Base-by-base conservation (phyloP, 2,797 vertebrate species). In the Enteromius argenteus region DNA sequence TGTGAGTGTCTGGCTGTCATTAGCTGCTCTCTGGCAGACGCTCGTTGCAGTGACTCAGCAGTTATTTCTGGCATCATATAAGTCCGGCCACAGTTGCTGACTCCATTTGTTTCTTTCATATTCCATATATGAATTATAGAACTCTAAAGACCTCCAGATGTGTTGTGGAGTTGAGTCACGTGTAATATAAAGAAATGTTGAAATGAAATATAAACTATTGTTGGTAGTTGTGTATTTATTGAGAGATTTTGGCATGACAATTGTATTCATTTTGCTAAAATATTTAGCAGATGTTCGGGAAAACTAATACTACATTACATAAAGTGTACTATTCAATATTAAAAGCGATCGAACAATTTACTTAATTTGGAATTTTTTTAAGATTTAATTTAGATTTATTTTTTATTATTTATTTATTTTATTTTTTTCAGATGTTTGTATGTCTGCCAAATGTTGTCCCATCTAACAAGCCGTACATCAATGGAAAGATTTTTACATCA, bases 1-100 rank as follows among this genome's bases (percentile, higher is more conserved):
- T 32, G 68, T 72, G 39, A 72, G 39, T 23, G 68, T 81, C 68
- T 71, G 67, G 51, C 51, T 17, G 4, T 71, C 66, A 30, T 80
- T 69, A 68, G 66, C 32, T 42, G n/a, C 32, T 69, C 32, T 53
- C 42, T 78, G 23, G 37, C 75, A 62, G 56, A 32, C 60, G 0
- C 44, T 49, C 14, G 0, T 30, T 49, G 39, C 68, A 46, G 80
- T 81, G 80, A 72, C 39, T 81, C 39, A 32, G 79, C 67, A 44
- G 32, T 71, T 58, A 80, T 69, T 58, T 80, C 17, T 53, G 23
- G n/a, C 51, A 5, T 71, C 66, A 71, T 69, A 7, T 8, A 69
- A 42, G 32, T 80, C 9, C 15, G 56, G 64, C 49, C 35, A 58
- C 37, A 30, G 51, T 44, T 71, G 32, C 66, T 46, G 9, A 46